Evolutionary conservation across 2,888 invertebrate genomes (phyloP).

Genomic region (Brachyopa scutellaris): DNA sequence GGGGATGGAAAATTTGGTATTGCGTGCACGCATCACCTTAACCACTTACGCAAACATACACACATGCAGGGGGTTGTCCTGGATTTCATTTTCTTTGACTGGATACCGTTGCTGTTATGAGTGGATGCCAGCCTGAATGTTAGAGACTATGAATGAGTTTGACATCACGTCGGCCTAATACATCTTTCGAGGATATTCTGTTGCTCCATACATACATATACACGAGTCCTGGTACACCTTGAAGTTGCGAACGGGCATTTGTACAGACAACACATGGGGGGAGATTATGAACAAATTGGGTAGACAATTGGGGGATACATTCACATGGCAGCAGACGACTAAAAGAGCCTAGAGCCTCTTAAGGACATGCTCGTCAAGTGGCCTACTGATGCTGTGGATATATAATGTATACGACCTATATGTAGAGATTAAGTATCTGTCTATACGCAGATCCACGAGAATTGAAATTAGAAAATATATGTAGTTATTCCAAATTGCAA

Average conservation of each 20-base stretch:
- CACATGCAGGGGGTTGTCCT: slow-evolving; percentile 3
- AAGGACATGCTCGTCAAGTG: neutral
- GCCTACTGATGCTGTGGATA: neutral
- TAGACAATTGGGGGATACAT: slow-evolving; percentile 15
- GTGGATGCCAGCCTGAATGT: slow-evolving; percentile 27
- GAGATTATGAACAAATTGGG: slow-evolving; percentile 16
- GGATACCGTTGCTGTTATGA: neutral
- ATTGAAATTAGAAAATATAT: no score
- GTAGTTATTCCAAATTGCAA: no score
- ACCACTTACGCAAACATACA: neutral
- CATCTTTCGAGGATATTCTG: neutral
- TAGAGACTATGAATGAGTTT: slow-evolving; percentile 44
- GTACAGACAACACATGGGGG: neutral
- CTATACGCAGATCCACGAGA: no score
- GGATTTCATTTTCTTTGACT: slow-evolving; percentile 1
- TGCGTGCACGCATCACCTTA: slow-evolving; percentile 30
- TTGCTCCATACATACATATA: no score
- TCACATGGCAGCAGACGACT: slow-evolving; percentile 6
- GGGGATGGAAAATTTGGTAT: slow-evolving; percentile 26
- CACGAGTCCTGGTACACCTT: no score
- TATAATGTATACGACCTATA: no score
- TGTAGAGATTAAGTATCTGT: no score
- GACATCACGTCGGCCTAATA: slow-evolving; percentile 35
- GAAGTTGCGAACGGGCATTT: slow-evolving; percentile 12
- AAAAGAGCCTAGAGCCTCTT: neutral